Evolutionary conservation across 64 coral and sea anemone species (phyloP).

Genomic region (Astreopora myriophthalma): DNA sequence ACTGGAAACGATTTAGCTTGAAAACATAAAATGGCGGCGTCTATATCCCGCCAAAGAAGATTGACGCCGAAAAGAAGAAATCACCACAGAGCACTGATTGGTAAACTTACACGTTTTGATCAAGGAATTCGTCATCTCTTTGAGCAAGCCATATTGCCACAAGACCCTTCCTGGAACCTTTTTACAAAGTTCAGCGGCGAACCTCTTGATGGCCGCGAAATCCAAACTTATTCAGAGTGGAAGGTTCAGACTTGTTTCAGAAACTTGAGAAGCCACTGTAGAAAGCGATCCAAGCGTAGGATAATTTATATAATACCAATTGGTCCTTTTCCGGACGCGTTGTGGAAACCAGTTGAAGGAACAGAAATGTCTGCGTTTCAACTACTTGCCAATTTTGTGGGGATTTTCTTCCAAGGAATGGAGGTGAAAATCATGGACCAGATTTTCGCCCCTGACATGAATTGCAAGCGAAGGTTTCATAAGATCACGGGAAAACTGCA

Average conservation of each 20-base stretch:
- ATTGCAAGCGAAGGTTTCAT: constrained; percentile 69
- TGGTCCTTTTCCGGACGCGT: constrained; percentile 65
- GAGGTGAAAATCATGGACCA: constrained; percentile 40
- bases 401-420: constrained; percentile 75
- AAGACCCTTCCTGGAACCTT: constrained; percentile 10
- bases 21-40: too few species aligned
- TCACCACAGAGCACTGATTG: constrained; percentile 38
- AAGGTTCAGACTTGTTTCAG: constrained; percentile 81
- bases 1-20: too few species aligned
- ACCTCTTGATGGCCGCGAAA: constrained; percentile 32
- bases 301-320: constrained; percentile 81
- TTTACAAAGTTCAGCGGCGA: constrained; percentile 26
- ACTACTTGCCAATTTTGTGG: constrained; percentile 64
- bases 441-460: constrained; percentile 42
- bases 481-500: constrained; percentile 65
- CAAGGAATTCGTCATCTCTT: constrained; percentile 17
- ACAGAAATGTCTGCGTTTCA: constrained; percentile 37
- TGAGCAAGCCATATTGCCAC: constrained; percentile 15
- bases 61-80: too few species aligned
- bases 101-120: constrained; percentile 56
- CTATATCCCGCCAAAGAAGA: too few species aligned
- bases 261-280: constrained; percentile 64
- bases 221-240: constrained; percentile 79
- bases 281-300: constrained; percentile 41
- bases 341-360: constrained; percentile 6